Percentiles rank a stretch among this genome's conserved stretches.
phyloP scores from a whole-genome alignment of 2,888 invertebrate species.

The Amblyteles armatorius region DNA sequence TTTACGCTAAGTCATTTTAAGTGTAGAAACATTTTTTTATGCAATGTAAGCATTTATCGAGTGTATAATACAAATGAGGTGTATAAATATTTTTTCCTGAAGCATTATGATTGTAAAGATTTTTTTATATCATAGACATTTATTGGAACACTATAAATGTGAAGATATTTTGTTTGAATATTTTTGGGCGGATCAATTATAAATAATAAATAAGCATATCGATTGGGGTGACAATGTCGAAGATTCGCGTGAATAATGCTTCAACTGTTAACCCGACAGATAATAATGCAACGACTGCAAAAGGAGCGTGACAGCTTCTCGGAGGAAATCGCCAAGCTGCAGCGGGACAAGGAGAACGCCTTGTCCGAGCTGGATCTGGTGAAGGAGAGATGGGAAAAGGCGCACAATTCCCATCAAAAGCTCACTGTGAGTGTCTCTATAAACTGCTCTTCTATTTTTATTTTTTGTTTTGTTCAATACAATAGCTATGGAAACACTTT shows the following conservation, averaged over 20 bases:
- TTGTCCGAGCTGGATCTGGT: constrained; percentile 94
- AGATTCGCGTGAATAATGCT: neutral
- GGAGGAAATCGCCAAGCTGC: constrained; percentile 92
- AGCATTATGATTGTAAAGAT: too few species aligned
- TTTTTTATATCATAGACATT: too few species aligned
- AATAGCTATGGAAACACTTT: constrained; percentile 16
- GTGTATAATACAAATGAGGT: too few species aligned
- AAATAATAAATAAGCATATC: neutral
- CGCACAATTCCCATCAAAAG: constrained; percentile 93
- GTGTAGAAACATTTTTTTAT: too few species aligned
- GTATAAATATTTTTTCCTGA: too few species aligned
- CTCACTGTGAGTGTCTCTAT: constrained; percentile 87
- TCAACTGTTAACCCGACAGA: constrained; percentile 83
- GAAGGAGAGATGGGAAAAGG: constrained; percentile 95
- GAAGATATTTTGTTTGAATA: too few species aligned
- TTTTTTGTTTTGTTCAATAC: neutral
- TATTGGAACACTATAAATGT: too few species aligned
- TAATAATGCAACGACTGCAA: constrained; percentile 91
- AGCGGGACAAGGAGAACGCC: constrained; percentile 93
- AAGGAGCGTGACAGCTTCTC: constrained; percentile 95
- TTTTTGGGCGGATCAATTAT: too few species aligned
- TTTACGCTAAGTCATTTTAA: too few species aligned
- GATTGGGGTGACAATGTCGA: neutral
- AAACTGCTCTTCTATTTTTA: neutral
- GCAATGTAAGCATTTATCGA: too few species aligned